These are phyloP conservation scores for Meteorus colon DNA, from an alignment of 2,888 invertebrate species.

Conservation along the genomic window DNA sequence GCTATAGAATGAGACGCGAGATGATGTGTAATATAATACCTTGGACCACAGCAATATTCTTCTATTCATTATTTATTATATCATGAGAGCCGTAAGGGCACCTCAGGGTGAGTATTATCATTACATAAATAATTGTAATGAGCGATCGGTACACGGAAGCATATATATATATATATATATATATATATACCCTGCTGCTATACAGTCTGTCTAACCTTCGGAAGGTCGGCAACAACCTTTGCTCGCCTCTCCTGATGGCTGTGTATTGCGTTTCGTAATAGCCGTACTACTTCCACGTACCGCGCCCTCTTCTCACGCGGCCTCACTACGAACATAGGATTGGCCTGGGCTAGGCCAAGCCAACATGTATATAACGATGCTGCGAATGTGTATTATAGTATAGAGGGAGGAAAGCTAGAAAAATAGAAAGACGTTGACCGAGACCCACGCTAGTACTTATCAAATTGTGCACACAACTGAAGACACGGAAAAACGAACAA, in stretches of 20 bases:
- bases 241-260: constrained; percentile 50
- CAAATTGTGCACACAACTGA: neutral
- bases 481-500: neutral
- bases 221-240: constrained; percentile 64
- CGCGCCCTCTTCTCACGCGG: constrained; percentile 45
- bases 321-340: neutral
- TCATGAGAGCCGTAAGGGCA: constrained; percentile 45
- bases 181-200: neutral
- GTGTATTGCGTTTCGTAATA: constrained; percentile 1
- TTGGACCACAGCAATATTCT: constrained; percentile 27
- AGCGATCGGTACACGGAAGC: constrained; percentile 62
- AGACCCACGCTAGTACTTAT: neutral
- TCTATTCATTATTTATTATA: constrained; percentile 38
- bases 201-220: constrained; percentile 59
- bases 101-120: constrained; percentile 53
- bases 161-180: constrained; percentile 52
- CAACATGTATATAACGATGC: constrained; percentile 19
- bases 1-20: constrained; percentile 2
- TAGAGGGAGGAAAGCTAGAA: neutral
- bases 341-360: constrained; percentile 11
- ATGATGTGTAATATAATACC: constrained; percentile 22
- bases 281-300: constrained; percentile 23
- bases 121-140: constrained; percentile 57
- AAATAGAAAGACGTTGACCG: constrained; percentile 18
- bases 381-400: neutral